Conservation (phyloP, 1,140 invertebrate genomes). For the Bombyx mori region ASM3026992v2 NC_085125.1:6999501-7000000, state of each 20-base stretch:
- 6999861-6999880: not conserved
- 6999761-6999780: conserved; percentile 2
- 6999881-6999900: too few relatives aligned
- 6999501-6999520: too few relatives aligned
- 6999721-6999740: conserved; percentile 5
- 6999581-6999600: not conserved
- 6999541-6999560: not conserved
- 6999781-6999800: not conserved
- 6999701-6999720: not conserved
- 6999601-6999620: not conserved
- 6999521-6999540: too few relatives aligned
- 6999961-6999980: too few relatives aligned
- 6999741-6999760: conserved; percentile 9
- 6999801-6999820: not conserved
- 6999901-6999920: too few relatives aligned
- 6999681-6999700: not conserved
- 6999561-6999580: not conserved
- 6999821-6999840: not conserved
- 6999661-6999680: not conserved
- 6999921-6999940: too few relatives aligned
- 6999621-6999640: not conserved
- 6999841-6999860: conserved; percentile 3
- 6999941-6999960: too few relatives aligned
- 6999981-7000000: too few relatives aligned
- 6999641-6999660: not conserved